A percentile compares a stretch with the other conserved stretches of the same genome.
Conservation (phyloP, 2,888 invertebrate genomes). For the Platycnemis pennipes region DNA sequence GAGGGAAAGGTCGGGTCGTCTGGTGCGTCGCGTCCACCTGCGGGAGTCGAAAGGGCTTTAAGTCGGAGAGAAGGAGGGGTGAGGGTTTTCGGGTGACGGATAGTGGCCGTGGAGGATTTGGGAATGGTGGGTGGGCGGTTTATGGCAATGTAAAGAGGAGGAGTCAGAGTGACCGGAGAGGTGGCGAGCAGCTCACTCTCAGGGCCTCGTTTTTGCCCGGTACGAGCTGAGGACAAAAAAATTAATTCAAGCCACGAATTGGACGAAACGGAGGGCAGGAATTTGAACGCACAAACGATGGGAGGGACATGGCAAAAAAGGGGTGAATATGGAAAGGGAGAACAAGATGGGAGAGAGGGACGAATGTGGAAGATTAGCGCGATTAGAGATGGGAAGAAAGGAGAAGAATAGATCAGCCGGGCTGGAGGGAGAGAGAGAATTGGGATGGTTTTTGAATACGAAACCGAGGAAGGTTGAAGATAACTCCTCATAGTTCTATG, state of each 20-base stretch:
- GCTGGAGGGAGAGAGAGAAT: no score
- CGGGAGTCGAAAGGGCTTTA: neutral
- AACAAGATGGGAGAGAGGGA: neutral
- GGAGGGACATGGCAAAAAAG: neutral
- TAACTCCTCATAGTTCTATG: no score
- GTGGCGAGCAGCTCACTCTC: neutral
- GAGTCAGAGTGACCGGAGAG: no score
- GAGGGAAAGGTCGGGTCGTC: neutral
- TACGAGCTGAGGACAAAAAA: neutral
- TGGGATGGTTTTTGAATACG: no score
- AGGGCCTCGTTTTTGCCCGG: neutral
- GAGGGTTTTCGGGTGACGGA: no score
- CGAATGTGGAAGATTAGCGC: no score
- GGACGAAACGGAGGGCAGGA: neutral
- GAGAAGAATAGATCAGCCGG: no score
- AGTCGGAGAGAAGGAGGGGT: neutral
- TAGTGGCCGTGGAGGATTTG: no score
- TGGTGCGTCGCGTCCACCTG: neutral
- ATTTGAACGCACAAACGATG: neutral
- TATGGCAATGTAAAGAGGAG: neutral
- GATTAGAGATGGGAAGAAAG: no score
- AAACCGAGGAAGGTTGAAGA: no score
- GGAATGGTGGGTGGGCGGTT: no score
- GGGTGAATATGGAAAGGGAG: neutral
- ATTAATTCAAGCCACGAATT: neutral